A percentile compares a stretch with the other conserved stretches of the same genome.
Conservation (phyloP, 2,797 vertebrate species). For the Falco novaeseelandiae region DNA sequence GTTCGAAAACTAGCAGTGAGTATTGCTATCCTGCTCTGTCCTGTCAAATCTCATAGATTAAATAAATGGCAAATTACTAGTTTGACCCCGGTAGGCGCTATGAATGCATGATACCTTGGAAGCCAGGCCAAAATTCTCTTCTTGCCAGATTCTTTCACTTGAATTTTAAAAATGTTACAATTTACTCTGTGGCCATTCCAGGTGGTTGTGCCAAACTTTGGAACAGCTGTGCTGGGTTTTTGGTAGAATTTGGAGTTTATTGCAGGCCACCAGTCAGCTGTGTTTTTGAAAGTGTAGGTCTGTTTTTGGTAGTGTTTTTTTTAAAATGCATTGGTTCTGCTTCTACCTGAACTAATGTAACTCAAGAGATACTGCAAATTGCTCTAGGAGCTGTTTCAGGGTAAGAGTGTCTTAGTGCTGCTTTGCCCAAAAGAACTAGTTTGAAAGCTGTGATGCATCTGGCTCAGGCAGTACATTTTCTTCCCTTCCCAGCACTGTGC, state of each 20-base stretch:
- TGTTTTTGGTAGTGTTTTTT: neutral
- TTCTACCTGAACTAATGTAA: neutral
- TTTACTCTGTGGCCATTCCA: neutral
- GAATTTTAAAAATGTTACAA: neutral
- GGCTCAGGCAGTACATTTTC: neutral
- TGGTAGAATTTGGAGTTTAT: neutral
- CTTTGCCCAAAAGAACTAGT: neutral
- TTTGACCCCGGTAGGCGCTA: neutral
- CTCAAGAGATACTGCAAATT: neutral
- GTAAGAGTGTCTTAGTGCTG: neutral
- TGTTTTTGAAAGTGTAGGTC: neutral
- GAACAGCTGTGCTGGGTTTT: neutral
- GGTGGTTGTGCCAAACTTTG: neutral
- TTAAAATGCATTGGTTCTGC: neutral
- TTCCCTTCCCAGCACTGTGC: too few relatives aligned
- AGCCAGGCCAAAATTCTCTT: neutral
- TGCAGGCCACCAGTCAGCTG: neutral
- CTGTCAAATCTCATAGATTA: neutral
- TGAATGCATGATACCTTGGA: neutral
- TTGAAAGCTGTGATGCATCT: neutral
- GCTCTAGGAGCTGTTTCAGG: neutral
- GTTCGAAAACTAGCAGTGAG: constrained; percentile 93
- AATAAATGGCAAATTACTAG: neutral
- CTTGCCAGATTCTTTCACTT: neutral
- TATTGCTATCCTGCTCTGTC: neutral